Evolutionary conservation across 2,888 invertebrate genomes (phyloP).

Genomic region (Noctua fimbriata): DNA sequence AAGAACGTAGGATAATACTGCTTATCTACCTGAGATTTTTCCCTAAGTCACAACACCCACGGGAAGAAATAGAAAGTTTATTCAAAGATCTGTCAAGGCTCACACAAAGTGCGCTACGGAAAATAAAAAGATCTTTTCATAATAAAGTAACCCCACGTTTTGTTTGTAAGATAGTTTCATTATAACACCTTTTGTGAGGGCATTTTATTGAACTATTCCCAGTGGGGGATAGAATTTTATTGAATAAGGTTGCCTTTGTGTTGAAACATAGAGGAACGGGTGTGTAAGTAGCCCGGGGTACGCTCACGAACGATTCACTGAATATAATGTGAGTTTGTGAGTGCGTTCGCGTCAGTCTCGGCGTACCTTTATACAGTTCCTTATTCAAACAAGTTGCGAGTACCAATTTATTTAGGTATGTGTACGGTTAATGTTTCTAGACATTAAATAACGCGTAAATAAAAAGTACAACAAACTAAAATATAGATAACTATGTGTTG

Average conservation of each 20-base stretch:
- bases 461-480: background rate
- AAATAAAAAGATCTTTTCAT: constrained; percentile 57
- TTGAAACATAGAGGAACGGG: constrained; percentile 50
- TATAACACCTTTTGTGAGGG: constrained; percentile 66
- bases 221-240: constrained; percentile 64
- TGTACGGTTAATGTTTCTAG: background rate
- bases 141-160: constrained; percentile 63
- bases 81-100: constrained; percentile 20
- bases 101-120: constrained; percentile 27
- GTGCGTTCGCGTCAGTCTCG: constrained; percentile 8
- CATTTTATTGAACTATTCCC: constrained; percentile 67
- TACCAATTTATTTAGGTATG: background rate
- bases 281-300: constrained; percentile 49
- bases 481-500: constrained; percentile 4
- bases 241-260: constrained; percentile 67
- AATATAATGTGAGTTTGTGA: constrained; percentile 46
- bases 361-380: constrained; percentile 19
- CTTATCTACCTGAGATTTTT: constrained; percentile 41
- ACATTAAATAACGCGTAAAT: background rate
- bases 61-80: constrained; percentile 39
- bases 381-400: constrained; percentile 9
- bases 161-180: constrained; percentile 68
- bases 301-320: constrained; percentile 45
- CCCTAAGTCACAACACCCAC: constrained; percentile 32
- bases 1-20: constrained; percentile 33